These are phyloP conservation scores for Mastomys natalensis DNA, from an alignment of 2,113 vertebrate genomes.

Conservation along the genomic window DNA sequence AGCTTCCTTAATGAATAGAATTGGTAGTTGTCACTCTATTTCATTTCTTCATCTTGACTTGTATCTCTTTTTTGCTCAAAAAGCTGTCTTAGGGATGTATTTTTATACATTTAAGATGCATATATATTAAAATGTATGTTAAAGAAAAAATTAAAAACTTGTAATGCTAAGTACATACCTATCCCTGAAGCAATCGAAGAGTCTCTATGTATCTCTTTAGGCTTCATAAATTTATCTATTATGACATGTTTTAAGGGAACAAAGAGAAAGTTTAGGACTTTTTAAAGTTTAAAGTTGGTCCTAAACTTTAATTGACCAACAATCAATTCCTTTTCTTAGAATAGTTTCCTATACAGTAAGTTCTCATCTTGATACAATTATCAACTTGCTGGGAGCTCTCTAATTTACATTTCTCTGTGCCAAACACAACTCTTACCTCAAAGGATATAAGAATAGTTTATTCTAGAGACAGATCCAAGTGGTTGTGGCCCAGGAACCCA, in stretches of 20 bases:
- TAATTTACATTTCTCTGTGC: not conserved
- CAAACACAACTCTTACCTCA: not conserved
- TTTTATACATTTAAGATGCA: not conserved
- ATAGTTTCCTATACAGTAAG: not conserved
- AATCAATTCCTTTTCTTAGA: not conserved
- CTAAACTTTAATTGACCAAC: not conserved
- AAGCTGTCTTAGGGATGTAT: not conserved
- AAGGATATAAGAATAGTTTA: not conserved
- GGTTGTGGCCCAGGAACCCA: not conserved
- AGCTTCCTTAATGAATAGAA: not conserved
- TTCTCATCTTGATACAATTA: conserved; percentile 13
- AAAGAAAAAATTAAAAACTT: not conserved
- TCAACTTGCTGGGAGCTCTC: not conserved
- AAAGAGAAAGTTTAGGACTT: not conserved
- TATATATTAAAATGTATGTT: not conserved
- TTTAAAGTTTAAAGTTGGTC: no score
- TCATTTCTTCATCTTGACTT: not conserved
- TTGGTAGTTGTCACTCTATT: not conserved
- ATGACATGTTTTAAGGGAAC: not conserved
- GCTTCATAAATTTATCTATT: not conserved
- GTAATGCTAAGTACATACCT: not conserved
- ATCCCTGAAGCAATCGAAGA: not conserved
- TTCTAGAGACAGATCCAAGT: not conserved
- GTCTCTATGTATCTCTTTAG: not conserved
- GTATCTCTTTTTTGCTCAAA: not conserved